Conservation (phyloP, 2,797 vertebrate genomes). For the Vespertilio murinus region DNA sequence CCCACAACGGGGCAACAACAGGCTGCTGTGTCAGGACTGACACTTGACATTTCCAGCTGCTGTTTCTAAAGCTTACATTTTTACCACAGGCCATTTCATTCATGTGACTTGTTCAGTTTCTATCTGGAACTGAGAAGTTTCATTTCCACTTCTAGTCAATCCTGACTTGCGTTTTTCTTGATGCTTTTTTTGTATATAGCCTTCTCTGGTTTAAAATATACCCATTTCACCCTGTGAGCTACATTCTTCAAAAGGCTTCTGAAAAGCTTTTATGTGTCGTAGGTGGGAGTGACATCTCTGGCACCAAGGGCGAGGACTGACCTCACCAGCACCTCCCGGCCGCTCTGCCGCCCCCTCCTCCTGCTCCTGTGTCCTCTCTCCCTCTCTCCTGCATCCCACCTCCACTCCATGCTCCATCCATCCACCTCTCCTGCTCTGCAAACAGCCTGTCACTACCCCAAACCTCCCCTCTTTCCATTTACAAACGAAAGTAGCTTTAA, state of each 20-base stretch:
- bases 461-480: neutral
- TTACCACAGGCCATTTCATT: neutral
- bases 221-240: neutral
- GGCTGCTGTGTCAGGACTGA: neutral
- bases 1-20: neutral
- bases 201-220: neutral
- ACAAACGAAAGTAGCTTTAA: neutral
- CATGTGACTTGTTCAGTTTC: neutral
- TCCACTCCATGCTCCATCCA: neutral
- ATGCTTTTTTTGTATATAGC: neutral
- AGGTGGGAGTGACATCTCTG: neutral
- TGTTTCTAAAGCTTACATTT: constrained; percentile 34
- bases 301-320: neutral
- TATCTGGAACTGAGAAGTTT: constrained; percentile 43
- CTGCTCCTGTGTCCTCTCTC: neutral
- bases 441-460: neutral
- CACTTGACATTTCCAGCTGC: neutral
- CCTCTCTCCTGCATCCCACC: too few relatives aligned
- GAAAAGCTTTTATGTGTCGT: neutral
- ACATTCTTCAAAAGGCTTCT: constrained; percentile 3
- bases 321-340: neutral
- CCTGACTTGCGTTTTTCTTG: constrained; percentile 22
- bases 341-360: neutral
- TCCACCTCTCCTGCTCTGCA: neutral
- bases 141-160: constrained; percentile 40